Evolutionary conservation across 2,797 vertebrate species (phyloP).

Genomic region (Pipistrellus nathusii): DNA sequence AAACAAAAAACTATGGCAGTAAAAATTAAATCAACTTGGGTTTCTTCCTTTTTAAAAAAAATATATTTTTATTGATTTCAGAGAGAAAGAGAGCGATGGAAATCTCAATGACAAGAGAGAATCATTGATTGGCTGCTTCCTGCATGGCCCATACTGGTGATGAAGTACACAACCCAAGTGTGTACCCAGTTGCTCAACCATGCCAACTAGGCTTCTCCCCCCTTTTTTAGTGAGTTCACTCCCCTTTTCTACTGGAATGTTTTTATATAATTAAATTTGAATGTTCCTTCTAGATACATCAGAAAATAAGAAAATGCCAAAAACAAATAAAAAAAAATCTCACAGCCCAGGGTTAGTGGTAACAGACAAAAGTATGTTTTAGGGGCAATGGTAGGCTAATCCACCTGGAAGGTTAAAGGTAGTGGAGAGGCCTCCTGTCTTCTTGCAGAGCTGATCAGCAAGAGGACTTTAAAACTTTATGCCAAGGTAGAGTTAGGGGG

Average conservation of each 20-base stretch:
- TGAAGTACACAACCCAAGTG: too few species aligned
- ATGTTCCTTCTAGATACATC: neutral
- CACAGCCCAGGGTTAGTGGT: neutral
- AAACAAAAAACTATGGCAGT: neutral
- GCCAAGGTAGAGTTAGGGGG: neutral
- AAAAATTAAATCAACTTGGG: neutral
- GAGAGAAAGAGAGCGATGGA: too few species aligned
- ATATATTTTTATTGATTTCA: too few species aligned
- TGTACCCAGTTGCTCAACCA: too few species aligned
- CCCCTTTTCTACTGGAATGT: neutral
- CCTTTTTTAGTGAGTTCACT: neutral
- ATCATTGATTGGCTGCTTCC: too few species aligned
- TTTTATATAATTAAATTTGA: slow-evolving; percentile 14
- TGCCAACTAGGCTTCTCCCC: too few species aligned
- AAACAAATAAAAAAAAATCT: neutral
- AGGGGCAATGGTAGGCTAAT: neutral
- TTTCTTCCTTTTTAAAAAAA: neutral
- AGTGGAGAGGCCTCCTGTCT: neutral
- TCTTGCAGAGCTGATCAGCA: neutral
- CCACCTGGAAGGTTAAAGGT: neutral
- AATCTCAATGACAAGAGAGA: too few species aligned
- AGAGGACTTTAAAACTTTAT: neutral
- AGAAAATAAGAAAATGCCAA: slow-evolving; percentile 18
- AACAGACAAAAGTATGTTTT: neutral
- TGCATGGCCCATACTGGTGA: too few species aligned